phyloP scores from a whole-genome alignment of 92 coral and sea anemone genomes.

The Bergia sp. region DNA sequence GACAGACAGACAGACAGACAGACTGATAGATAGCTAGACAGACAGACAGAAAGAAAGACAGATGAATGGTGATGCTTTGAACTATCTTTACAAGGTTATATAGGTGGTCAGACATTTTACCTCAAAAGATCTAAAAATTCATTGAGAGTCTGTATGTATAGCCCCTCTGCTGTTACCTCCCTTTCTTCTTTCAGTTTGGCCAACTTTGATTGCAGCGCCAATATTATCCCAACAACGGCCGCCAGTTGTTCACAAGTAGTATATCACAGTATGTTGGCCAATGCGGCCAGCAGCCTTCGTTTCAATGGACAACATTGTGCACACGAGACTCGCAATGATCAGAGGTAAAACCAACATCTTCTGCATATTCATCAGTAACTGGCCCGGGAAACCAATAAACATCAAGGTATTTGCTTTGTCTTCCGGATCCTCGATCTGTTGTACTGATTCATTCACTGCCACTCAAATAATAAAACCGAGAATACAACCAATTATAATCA shows the following conservation, averaged over 20 bases:
- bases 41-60: no score
- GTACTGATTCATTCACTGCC: no score
- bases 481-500: no score
- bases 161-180: conserved; percentile 58
- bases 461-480: no score
- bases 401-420: conserved; percentile 61
- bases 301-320: conserved; percentile 77
- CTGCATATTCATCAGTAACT: conserved; percentile 79
- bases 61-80: no score
- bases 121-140: conserved; percentile 65
- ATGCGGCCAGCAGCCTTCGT: conserved; percentile 80
- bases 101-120: background rate
- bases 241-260: conserved; percentile 82
- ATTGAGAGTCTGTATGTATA: conserved; percentile 54
- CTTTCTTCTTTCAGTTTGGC: background rate
- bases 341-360: conserved; percentile 84
- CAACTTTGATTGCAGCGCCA: conserved; percentile 75
- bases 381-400: conserved; percentile 85
- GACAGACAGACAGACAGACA: no score
- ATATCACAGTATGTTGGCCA: conserved; percentile 76
- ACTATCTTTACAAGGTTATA: no score
- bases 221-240: conserved; percentile 68
- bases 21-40: no score
- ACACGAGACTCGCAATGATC: conserved; percentile 79
- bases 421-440: conserved; percentile 48